Evolutionary conservation across 2,113 vertebrate species (phyloP).

Genomic region (Trematomus loennbergii): DNA sequence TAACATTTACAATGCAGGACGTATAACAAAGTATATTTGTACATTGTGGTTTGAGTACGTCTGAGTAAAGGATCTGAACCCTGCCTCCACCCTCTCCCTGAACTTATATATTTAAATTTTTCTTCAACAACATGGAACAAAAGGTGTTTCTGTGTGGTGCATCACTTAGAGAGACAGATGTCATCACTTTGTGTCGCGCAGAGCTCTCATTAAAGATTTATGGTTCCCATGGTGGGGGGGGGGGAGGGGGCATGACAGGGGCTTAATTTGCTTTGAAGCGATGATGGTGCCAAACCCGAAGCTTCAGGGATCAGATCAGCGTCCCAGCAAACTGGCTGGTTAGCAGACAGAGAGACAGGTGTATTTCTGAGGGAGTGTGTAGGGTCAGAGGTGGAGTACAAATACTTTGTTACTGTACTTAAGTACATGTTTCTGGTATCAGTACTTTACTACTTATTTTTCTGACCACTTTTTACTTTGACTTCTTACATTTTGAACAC

Average conservation of each 20-base stretch:
- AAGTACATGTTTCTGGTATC: too few species aligned
- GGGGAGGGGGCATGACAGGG: slow-evolving; percentile 81
- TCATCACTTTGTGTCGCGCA: slow-evolving; percentile 82
- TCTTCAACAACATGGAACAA: slow-evolving; percentile 83
- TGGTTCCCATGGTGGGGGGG: slow-evolving; percentile 83
- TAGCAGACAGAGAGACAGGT: slow-evolving; percentile 76
- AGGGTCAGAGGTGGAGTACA: slow-evolving; percentile 10
- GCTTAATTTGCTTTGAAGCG: slow-evolving; percentile 83
- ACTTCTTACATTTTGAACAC: too few species aligned
- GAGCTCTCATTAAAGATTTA: slow-evolving; percentile 87
- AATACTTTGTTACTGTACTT: too few species aligned
- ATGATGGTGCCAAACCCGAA: slow-evolving; percentile 77
- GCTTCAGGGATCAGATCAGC: slow-evolving; percentile 82
- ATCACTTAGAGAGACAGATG: slow-evolving; percentile 84
- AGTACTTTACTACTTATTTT: too few species aligned
- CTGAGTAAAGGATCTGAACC: too few species aligned
- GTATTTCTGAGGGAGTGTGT: slow-evolving; percentile 71
- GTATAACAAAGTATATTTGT: too few species aligned
- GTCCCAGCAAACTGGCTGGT: slow-evolving; percentile 82
- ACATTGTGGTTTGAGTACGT: too few species aligned
- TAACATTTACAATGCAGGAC: too few species aligned
- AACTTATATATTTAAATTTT: slow-evolving; percentile 82
- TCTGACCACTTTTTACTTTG: too few species aligned
- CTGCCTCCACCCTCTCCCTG: slow-evolving; percentile 57
- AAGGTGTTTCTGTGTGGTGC: slow-evolving; percentile 79